Percentiles rank a stretch among this genome's conserved stretches.
Conservation (phyloP, 2,113 vertebrate species). For the Proterorhinus semilunaris region DNA sequence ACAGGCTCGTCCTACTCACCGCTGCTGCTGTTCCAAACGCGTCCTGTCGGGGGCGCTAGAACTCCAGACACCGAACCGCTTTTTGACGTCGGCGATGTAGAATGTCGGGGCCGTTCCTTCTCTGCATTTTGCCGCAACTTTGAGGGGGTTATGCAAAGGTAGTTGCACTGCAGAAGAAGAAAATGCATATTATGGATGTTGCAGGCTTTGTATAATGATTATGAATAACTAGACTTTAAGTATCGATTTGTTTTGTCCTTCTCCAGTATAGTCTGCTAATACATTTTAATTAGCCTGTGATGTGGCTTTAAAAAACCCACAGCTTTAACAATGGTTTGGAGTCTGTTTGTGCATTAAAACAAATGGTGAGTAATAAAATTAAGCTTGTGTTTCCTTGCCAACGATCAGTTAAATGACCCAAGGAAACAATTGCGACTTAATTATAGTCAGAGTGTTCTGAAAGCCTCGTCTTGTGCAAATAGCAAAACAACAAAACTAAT, state of each 20-base stretch:
- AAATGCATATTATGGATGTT: background rate
- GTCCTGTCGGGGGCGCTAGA: constrained; percentile 58
- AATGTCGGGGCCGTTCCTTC: background rate
- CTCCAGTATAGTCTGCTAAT: background rate
- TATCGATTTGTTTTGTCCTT: background rate
- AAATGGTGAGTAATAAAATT: background rate
- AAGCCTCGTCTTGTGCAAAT: background rate
- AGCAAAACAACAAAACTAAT: background rate
- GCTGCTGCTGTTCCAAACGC: background rate
- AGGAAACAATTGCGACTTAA: constrained; percentile 2
- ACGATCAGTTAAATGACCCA: constrained; percentile 5
- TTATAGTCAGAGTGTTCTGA: background rate
- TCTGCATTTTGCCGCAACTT: constrained; percentile 49
- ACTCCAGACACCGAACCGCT: constrained; percentile 2
- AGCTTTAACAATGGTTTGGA: background rate
- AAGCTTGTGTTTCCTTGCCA: constrained; percentile 4
- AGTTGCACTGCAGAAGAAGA: constrained; percentile 32
- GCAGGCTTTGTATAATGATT: background rate
- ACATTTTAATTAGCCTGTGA: too few species aligned
- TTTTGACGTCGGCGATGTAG: background rate
- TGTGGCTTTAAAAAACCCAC: too few species aligned
- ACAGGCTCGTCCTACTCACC: constrained; percentile 38
- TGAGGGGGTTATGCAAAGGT: constrained; percentile 40
- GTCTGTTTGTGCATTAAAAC: background rate
- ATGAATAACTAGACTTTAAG: too few species aligned